Base-by-base conservation (phyloP, 2,113 vertebrate genomes). In the Aythya baeri region DNA sequence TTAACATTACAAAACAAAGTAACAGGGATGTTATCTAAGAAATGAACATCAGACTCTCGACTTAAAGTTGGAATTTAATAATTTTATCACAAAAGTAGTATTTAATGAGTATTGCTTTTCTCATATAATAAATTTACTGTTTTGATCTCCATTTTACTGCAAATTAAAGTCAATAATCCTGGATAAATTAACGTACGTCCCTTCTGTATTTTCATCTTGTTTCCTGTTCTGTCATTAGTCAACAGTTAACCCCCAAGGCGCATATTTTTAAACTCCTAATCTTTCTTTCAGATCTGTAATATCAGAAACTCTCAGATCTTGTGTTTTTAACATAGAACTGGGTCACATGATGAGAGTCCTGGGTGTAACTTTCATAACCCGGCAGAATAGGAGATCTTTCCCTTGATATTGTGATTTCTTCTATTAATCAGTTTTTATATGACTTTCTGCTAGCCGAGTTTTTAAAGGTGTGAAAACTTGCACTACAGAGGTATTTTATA, bases 391-490 rank as follows among this genome's bases (percentile, higher is more conserved):
- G 15, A 94, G 82, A 92, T 90, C 83, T 93, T 91, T 84, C 80
- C 75, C 84, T 5, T 41, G 50, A 26, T 43, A 3, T 22, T 66
- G 7, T 43, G 55, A 76, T 85, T 86, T 73, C 34, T 12, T 74
- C 96, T 92, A 67, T 96, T 91, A 79, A 96, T 87, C 86, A 43
- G 2, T 83, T 97, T 94, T 94, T 82, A 66, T 63, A 52, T 50
- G 93, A 83, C 91, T 95, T 95, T 75, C 94, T 89, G 85, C 95
- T 93, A 63, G 31, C 94, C 90, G 71, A 78, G 44, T 34, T 97
- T 97, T 89, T 84, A 96, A 76, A 96, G 94, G 96, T 78, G 94
- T 95, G 96, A 96, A 96, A 93, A 96, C 78, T 94, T 96, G 83
- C 92, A 57, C 92, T 67, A 73, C 72, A 4, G 79, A 95, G 91